A percentile compares a stretch with the other conserved stretches of the same genome.
Conservation (phyloP, 2,888 invertebrate species). For the Clitarchus hookeri region DNA sequence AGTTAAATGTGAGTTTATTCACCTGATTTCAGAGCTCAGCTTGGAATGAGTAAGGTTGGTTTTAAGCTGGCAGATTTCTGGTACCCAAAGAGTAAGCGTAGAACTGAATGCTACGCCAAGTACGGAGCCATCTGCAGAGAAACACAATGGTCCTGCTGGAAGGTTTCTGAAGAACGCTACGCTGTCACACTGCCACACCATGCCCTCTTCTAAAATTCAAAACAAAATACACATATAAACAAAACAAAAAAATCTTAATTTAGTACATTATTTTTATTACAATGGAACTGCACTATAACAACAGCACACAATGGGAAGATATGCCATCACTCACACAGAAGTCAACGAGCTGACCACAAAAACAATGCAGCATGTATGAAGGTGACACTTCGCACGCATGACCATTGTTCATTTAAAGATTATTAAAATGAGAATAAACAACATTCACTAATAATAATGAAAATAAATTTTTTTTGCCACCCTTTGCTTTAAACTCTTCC, state of each 20-base stretch:
- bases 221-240: not conserved
- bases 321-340: too few relatives aligned
- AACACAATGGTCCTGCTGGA: conserved; percentile 62
- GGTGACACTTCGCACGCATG: too few relatives aligned
- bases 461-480: too few relatives aligned
- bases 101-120: conserved; percentile 71
- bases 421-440: too few relatives aligned
- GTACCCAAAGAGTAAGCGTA: conserved; percentile 71
- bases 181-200: conserved; percentile 67
- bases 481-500: too few relatives aligned
- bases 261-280: too few relatives aligned
- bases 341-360: too few relatives aligned
- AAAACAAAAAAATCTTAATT: not conserved
- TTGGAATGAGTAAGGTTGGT: conserved; percentile 59
- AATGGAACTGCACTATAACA: too few relatives aligned
- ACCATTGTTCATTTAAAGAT: too few relatives aligned
- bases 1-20: conserved; percentile 32
- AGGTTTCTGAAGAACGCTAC: conserved; percentile 66
- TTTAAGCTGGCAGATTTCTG: conserved; percentile 62
- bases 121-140: conserved; percentile 77
- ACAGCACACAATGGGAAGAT: too few relatives aligned
- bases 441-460: too few relatives aligned
- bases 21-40: conserved; percentile 52
- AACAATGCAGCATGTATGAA: too few relatives aligned
- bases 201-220: not conserved